Evolutionary conservation across 2,113 vertebrate genomes (phyloP), one percentile per base, ranked within the genome.

Genomic region (Tenrec ecaudatus): DNA sequence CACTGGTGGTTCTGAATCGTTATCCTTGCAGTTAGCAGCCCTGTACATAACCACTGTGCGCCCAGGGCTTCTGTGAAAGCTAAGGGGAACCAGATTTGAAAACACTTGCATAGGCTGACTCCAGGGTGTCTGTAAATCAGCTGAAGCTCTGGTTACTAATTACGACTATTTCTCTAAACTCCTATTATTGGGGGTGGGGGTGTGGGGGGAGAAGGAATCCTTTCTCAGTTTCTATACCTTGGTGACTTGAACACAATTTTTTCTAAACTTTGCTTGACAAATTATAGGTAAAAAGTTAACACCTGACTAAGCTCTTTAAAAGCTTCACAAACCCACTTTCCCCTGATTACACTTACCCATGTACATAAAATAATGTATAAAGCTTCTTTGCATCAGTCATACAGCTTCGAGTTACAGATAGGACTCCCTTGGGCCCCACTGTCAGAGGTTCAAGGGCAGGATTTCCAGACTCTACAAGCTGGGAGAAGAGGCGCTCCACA

Each of bases 401-500:
- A 95, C 99, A 99, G 92, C 98, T 97, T 85, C 99, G 98, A 94
- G 98, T 99, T 87, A 99, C 98, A 17, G 99, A 99, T 11, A 99
- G 98, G 95, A 99, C 98, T 66, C 99, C 99, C 31, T 98, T 99
- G 5, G 99, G 98, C 95, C 99, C 99, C 92, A 99, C 98, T 1
- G 98, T 99, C 57, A 99, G 98, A 31, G 99, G 99, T 96, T 99
- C 99, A 69, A 99, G 98, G 0, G 99, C 99, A 3, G 99, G 99
- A 89, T 99, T 99, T 75, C 99, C 99, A 0, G 99, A 99, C 95
- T 99, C 99, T 79, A 99, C 98, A 22, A 99, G 98, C 97, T 99
- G 99, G 3, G 99, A 99, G 96, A 99, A 99, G 47, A 99, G 99
- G 62, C 98, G 99, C 82, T 99, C 99, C 97, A 99, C 99, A 14